Conservation (phyloP, 2,113 vertebrate genomes). For the Murina feae region DNA sequence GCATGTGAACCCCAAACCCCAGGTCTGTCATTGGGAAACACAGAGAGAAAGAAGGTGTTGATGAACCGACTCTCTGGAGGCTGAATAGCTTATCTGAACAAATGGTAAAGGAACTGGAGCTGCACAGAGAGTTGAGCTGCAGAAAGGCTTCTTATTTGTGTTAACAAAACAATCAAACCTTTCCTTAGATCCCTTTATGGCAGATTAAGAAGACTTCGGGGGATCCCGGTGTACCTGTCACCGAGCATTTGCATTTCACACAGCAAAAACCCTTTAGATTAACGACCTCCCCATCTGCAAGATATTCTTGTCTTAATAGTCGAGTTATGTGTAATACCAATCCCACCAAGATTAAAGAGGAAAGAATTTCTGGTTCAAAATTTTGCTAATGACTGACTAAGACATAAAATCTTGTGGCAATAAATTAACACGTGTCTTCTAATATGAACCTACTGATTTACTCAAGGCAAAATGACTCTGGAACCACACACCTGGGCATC, state of each 20-base stretch:
- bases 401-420: conserved; percentile 61
- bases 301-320: conserved; percentile 64
- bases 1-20: not conserved
- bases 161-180: conserved; percentile 69
- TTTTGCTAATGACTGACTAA: conserved; percentile 60
- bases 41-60: conserved; percentile 21
- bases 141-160: conserved; percentile 58
- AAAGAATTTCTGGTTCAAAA: conserved; percentile 55
- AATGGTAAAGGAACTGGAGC: conserved; percentile 26
- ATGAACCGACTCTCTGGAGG: conserved; percentile 50
- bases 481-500: conserved; percentile 63
- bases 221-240: conserved; percentile 69
- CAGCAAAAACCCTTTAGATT: conserved; percentile 58
- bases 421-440: conserved; percentile 61
- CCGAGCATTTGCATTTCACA: conserved; percentile 61
- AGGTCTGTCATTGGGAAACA: conserved; percentile 39
- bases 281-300: conserved; percentile 58
- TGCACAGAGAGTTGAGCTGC: conserved; percentile 12
- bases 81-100: conserved; percentile 63
- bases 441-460: conserved; percentile 66
- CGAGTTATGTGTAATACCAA: conserved; percentile 59
- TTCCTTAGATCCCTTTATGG: conserved; percentile 68
- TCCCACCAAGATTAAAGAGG: conserved; percentile 72
- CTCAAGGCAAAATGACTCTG: conserved; percentile 34
- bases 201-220: conserved; percentile 71